Base-by-base conservation (phyloP, 2,797 vertebrate genomes). In the Hippopotamyrus pictus region DNA sequence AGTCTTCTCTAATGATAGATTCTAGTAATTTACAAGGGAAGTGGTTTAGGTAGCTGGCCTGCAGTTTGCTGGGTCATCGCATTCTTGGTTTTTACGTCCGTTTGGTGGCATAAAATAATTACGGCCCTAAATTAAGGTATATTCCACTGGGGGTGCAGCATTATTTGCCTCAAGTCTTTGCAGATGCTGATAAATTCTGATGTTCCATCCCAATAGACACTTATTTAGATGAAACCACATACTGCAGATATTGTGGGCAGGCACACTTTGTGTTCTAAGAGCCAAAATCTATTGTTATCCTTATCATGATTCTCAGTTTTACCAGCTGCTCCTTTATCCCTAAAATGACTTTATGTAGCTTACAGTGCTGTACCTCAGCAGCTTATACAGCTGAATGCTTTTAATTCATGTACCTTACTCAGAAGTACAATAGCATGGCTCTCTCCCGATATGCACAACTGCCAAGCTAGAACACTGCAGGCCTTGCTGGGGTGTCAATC, bases 71-170 rank as follows among this genome's bases (percentile, higher is more conserved):
- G 48, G 84, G 84, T 53, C 50, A 53, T 53, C 11, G 25, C 29
- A 53, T 54, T 86, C 84, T 51, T 19, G 50, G 22, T 57, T 86
- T 51, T 53, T 29, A 53, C 17, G 57, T 86, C 29, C 50, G 50
- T 54, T 86, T 57, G 29, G 50, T 86, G 48, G 84, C 29, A 54
- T 86, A 86, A 29, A 57, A 73, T 73, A 86, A 86, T 53, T 86
- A 54, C 14, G 51, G 25, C 84, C 48, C 84, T 86, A 57, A 54
- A 54, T 86, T 86, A 51, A 33, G 84, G 22, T 57, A 33, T 86
- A 54, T 86, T 53, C 84, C 50, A 57, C 48, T 53, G 48, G 50
- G 84, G 14, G 3, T 37, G 51, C 6, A 33, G 50, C 48, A 29
- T 33, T 86, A 48, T 86, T 86, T 53, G 48, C 44, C 29, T 84